phyloP scores from a whole-genome alignment of 1,140 invertebrate species.

The Caenorhabditis remanei region DNA sequence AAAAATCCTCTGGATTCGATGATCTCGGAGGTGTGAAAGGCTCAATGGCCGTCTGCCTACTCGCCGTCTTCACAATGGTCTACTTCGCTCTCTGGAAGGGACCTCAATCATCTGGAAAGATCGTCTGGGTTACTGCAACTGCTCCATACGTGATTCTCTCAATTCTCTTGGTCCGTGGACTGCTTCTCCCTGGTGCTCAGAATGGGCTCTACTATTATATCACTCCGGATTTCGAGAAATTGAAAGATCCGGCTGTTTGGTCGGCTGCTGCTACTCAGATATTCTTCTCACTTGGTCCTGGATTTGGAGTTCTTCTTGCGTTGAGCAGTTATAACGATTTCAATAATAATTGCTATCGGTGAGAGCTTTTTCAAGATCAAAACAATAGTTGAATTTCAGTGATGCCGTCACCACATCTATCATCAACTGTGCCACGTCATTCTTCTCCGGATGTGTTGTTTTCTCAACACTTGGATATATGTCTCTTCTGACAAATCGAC shows the following conservation, averaged over 20 bases:
- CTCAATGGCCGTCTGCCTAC: constrained; percentile 50
- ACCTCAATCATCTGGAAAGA: constrained; percentile 93
- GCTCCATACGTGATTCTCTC: constrained; percentile 92
- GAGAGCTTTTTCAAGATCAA: neutral
- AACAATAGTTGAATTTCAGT: constrained; percentile 80
- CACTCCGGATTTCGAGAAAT: constrained; percentile 91
- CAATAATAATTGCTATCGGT: constrained; percentile 82
- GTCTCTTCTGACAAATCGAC: constrained; percentile 83
- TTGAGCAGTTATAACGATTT: constrained; percentile 82
- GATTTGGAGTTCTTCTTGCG: constrained; percentile 81
- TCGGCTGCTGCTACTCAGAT: constrained; percentile 82
- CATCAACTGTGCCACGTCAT: constrained; percentile 95
- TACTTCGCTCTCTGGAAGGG: constrained; percentile 99
- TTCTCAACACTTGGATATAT: constrained; percentile 95
- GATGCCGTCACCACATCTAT: constrained; percentile 93
- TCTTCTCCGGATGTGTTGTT: constrained; percentile 96
- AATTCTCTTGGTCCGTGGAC: constrained; percentile 88
- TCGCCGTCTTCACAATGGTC: constrained; percentile 84
- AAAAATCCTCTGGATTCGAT: constrained; percentile 87
- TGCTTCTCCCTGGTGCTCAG: constrained; percentile 88
- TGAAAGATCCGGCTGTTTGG: constrained; percentile 84
- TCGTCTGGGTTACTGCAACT: constrained; percentile 95
- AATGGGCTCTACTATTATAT: constrained; percentile 93
- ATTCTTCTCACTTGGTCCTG: constrained; percentile 82
- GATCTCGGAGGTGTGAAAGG: constrained; percentile 85